Evolutionary conservation across 2,113 vertebrate species (phyloP), one percentile per base, ranked within the genome.

Genomic region (Piprites chloris): DNA sequence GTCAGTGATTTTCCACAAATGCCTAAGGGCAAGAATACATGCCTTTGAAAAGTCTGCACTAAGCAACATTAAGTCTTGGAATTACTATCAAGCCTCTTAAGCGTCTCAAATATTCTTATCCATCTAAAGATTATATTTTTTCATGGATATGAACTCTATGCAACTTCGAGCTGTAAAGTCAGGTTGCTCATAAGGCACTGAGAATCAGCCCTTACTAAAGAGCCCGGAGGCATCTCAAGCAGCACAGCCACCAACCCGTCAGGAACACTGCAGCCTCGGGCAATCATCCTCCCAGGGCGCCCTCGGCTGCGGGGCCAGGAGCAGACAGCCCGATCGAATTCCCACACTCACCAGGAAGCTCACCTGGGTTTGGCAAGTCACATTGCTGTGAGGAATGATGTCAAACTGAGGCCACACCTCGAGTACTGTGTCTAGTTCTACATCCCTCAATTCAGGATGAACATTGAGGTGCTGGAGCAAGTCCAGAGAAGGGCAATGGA

Each of bases 81-180:
- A 87, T n/a, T 59, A 30, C 6, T 55, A 63, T 14, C 6, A n/a
- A 72, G 9, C 17, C 5, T 86, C 52, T 2, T 15, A 42, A n/a
- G 9, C 5, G 10, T 30, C 59, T 66, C 19, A 28, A 49, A 37
- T 12, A 19, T 35, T 77, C 41, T 16, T 46, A 33, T 27, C 17
- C 47, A 13, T 16, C 63, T 42, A 16, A 49, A 69, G 14, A 69
- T 8, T 35, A 1, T 7, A 10, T 14, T 73, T 69, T 47, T 39
- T 14, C 0, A 0, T 16, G 33, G 11, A 15, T 17, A 41, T 11
- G 17, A 35, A 12, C 20, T 62, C n/a, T 12, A 12, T 1, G 5
- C 9, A 78, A 23, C 22, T 47, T 12, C 59, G 9, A n/a, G 5
- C 5, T 76, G 73, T 33, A 42, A 1, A 42, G 4, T 5, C 10